phyloP scores from a whole-genome alignment of 2,797 vertebrate species.

The Lacerta bilineata region DNA sequence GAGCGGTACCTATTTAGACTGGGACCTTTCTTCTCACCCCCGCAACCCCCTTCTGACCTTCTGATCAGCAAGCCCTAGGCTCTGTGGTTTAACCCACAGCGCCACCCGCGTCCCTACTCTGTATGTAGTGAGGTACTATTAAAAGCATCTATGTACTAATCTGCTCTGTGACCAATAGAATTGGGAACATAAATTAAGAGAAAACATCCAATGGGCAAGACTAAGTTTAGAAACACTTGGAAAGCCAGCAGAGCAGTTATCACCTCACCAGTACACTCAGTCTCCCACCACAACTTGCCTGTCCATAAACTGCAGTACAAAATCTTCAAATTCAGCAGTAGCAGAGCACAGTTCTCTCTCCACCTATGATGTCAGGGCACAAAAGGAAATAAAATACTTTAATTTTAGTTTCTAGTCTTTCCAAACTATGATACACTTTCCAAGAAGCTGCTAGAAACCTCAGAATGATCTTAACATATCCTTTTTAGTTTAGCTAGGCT shows the following conservation, averaged over 20 bases:
- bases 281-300: constrained; percentile 75
- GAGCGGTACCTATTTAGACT: no score
- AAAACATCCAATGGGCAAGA: neutral
- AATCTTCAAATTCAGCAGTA: constrained; percentile 98
- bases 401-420: neutral
- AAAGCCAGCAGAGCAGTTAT: neutral
- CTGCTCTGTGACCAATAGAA: neutral
- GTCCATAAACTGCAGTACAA: constrained; percentile 98
- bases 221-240: neutral
- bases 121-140: neutral
- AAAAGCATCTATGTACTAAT: neutral
- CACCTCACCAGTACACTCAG: constrained; percentile 64
- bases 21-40: no score
- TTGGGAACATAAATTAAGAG: neutral
- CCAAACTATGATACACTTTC: neutral
- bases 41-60: no score
- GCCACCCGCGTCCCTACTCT: neutral
- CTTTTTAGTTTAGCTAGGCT: neutral
- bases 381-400: constrained; percentile 34
- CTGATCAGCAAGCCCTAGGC: no score
- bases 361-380: constrained; percentile 79
- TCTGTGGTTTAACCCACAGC: no score
- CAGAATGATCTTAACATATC: neutral
- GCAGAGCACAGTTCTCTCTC: constrained; percentile 96
- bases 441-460: neutral